Evolutionary conservation across 23 tunicate genomes (phyloP), one percentile per base, ranked within the genome.

Genomic region (Styela plicata): DNA sequence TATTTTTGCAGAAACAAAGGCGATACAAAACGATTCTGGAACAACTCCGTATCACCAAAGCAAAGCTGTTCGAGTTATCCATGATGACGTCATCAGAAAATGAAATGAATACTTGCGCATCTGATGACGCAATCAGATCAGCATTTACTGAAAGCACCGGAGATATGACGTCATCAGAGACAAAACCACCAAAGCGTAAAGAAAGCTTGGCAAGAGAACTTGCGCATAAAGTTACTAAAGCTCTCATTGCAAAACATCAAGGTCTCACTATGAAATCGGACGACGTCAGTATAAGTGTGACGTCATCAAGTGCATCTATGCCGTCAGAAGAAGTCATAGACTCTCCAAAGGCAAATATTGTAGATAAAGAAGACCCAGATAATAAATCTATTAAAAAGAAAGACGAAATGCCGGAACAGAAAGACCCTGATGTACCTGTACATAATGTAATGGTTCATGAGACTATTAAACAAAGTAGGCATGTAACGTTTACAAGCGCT

Each of bases 11-110:
- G 81, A 76, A 76, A 76, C 81, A 76, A 76, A 76, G 81, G 22
- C 81, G 81, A 0, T 76, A 76, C 81, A 76, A 76, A 53, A 44
- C 81, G 0, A 65, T 76, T 53, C 65, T 53, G 66, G 81, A 76
- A 0, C 81, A 76, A 53, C 64, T 76, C 0, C 81, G 81, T 5
- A 28, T 76, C 28, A 53, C 81, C 26, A 76, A 76, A 76, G 81
- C 81, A 5, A 76, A 76, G 24, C 30, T 76, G 0, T 44, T 76
- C 1, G 53, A 76, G 31, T 24, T 44, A 5, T 33, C 66, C 37
- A 44, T 76, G 1, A 76, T 76, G 66, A 44, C 81, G 18, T 33
- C 81, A 25, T 53, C 24, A 76, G n/a, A 25, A 30, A 57, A 44
- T 33, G 81, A 76, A 20, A 2, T 44, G 1, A 33, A 73, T 16